Evolutionary conservation across 1,140 invertebrate species (phyloP).

Genomic region (Drosophila ohnishii): DNA sequence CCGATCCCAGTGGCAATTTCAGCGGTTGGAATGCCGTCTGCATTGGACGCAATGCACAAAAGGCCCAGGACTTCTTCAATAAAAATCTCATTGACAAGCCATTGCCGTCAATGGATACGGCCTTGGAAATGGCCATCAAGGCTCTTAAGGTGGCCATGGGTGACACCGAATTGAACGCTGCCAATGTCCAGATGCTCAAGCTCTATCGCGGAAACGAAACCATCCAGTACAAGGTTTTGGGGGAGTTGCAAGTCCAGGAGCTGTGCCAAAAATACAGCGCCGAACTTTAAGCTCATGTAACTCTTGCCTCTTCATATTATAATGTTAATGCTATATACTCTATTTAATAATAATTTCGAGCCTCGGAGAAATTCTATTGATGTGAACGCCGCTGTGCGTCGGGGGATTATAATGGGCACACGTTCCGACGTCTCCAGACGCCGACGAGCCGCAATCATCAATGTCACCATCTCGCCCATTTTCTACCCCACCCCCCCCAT

Average conservation of each 20-base stretch:
- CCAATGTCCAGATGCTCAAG: conserved; percentile 97
- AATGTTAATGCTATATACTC: not conserved
- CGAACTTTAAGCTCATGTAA: not conserved
- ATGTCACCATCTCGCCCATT: conserved; percentile 55
- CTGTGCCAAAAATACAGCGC: conserved; percentile 76
- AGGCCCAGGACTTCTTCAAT: conserved; percentile 97
- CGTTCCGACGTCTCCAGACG: conserved; percentile 75
- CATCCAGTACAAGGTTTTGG: conserved; percentile 92
- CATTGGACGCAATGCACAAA: conserved; percentile 97
- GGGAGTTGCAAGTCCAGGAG: conserved; percentile 87
- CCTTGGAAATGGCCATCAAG: conserved; percentile 95
- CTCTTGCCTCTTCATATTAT: not conserved
- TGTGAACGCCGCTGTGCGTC: conserved; percentile 4
- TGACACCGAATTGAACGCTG: conserved; percentile 96
- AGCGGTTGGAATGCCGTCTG: conserved; percentile 99
- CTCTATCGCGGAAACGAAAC: conserved; percentile 90
- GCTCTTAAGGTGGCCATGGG: conserved; percentile 98
- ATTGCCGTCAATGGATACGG: conserved; percentile 86
- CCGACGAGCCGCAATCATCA: conserved; percentile 72
- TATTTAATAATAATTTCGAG: no score
- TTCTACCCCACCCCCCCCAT: not conserved
- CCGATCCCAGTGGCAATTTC: conserved; percentile 99
- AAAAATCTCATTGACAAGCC: conserved; percentile 97
- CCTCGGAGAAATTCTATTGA: not conserved
- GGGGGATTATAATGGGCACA: conserved; percentile 75